These are phyloP conservation scores for Myoxocephalus aenaeus DNA, from an alignment of 2,797 vertebrate genomes.

Conservation along the genomic window DNA sequence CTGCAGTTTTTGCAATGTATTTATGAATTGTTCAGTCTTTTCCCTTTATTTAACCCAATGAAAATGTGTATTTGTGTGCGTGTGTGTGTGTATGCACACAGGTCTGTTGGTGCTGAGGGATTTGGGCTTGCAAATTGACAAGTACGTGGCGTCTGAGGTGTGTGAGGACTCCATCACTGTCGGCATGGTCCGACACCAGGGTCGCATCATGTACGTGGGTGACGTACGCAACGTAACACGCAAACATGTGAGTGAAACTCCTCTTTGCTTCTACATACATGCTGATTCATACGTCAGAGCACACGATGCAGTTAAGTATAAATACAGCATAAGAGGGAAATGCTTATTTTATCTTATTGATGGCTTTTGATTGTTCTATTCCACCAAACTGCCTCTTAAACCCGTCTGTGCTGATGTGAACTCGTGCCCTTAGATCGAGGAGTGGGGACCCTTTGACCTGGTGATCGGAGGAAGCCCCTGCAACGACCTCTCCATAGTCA, in stretches of 20 bases:
- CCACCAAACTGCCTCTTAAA: background rate
- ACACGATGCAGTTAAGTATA: background rate
- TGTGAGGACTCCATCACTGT: constrained; percentile 92
- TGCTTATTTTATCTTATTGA: background rate
- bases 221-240: constrained; percentile 92
- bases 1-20: background rate
- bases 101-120: constrained; percentile 94
- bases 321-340: background rate
- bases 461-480: constrained; percentile 96
- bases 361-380: background rate
- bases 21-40: background rate
- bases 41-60: background rate
- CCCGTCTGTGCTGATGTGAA: background rate
- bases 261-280: background rate
- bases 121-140: constrained; percentile 92
- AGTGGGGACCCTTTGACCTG: constrained; percentile 96
- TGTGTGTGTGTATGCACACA: constrained; percentile 23
- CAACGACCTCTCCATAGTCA: constrained; percentile 93
- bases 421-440: constrained; percentile 85
- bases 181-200: constrained; percentile 90
- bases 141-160: constrained; percentile 94
- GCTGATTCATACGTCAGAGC: background rate
- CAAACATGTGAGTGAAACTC: constrained; percentile 85
- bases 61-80: background rate
- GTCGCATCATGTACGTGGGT: constrained; percentile 91